Conservation (phyloP, 2,113 vertebrate genomes). For the Tenrec ecaudatus region DNA sequence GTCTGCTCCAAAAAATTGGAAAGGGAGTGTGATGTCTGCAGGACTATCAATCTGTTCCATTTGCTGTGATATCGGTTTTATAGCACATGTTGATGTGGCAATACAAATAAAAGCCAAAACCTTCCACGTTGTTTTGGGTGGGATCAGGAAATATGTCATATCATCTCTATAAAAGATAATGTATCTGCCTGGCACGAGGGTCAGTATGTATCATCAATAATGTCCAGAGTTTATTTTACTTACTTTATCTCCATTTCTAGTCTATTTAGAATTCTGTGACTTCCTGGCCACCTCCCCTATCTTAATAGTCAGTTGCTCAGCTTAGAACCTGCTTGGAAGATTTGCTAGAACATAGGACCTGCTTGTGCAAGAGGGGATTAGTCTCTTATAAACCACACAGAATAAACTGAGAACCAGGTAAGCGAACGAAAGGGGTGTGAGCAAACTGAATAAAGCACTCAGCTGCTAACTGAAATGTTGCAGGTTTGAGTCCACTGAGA, state of each 20-base stretch:
- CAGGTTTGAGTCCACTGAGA: neutral
- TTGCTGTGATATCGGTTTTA: neutral
- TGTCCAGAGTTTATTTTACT: neutral
- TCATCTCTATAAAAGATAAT: neutral
- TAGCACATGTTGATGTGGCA: neutral
- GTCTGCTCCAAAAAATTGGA: neutral
- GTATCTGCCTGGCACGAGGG: neutral
- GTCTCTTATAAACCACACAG: neutral
- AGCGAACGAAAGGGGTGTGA: neutral
- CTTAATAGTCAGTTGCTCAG: neutral
- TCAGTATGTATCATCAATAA: neutral
- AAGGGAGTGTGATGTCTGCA: neutral
- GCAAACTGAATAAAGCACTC: neutral
- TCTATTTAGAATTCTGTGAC: neutral
- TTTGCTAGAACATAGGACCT: neutral
- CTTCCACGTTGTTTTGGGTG: neutral
- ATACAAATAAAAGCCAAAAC: constrained; percentile 36
- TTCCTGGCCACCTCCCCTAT: neutral
- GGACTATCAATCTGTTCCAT: neutral
- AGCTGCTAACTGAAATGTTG: neutral
- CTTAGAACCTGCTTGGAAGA: neutral
- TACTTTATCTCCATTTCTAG: neutral
- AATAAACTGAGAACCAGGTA: neutral
- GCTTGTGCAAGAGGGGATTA: neutral
- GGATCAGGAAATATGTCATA: neutral